A percentile compares a stretch with the other conserved stretches of the same genome.
Conservation (phyloP, 1,140 invertebrate species). For the Portunus trituberculatus region DNA sequence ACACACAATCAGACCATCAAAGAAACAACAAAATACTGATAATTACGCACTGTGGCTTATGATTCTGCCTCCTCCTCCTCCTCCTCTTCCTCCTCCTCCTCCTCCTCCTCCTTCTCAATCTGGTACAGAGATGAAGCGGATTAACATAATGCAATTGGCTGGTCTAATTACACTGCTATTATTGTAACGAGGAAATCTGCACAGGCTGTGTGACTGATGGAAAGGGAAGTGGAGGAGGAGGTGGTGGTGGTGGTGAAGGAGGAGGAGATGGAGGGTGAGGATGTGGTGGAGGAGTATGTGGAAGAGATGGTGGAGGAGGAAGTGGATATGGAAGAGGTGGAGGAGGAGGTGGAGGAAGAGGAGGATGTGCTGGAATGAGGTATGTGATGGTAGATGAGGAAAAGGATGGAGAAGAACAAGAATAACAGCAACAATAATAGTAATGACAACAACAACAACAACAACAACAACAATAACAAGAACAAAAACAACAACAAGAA, state of each 20-base stretch:
- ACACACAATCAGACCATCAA: neutral
- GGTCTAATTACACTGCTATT: neutral
- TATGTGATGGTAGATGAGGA: too few species aligned
- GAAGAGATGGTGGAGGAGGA: too few species aligned
- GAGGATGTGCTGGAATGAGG: too few species aligned
- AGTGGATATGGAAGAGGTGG: neutral
- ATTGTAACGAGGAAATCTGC: neutral
- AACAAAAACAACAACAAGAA: too few species aligned
- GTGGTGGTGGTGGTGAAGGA: too few species aligned
- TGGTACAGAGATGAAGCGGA: neutral
- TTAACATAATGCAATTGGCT: conserved; percentile 5
- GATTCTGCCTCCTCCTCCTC: neutral
- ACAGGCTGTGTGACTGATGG: neutral
- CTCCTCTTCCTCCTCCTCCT: neutral
- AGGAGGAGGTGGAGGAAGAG: neutral
- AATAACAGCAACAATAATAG: too few species aligned
- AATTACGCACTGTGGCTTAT: neutral
- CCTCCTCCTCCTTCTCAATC: neutral
- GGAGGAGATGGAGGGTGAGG: too few species aligned
- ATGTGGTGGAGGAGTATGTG: too few species aligned
- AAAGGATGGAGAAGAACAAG: too few species aligned
- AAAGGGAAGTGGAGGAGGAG: neutral
- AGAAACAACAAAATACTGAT: neutral
- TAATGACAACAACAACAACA: too few species aligned
- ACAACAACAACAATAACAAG: too few species aligned